Evolutionary conservation across 2,797 vertebrate species (phyloP).

Genomic region (Etheostoma nigrum): DNA sequence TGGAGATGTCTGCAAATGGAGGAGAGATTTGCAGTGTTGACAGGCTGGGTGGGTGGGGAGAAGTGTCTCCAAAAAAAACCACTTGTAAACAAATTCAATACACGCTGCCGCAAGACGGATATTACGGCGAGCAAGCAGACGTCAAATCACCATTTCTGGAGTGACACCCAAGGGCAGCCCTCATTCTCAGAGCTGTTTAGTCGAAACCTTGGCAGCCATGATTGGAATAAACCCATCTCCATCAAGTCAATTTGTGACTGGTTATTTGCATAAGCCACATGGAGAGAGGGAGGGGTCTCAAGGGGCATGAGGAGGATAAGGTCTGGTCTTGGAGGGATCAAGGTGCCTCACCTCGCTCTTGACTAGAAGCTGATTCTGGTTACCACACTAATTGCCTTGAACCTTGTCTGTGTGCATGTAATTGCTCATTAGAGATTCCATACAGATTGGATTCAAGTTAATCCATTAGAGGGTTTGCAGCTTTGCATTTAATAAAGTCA

Average conservation of each 20-base stretch:
- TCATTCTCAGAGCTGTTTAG: constrained; percentile 59
- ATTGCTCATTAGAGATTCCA: constrained; percentile 82
- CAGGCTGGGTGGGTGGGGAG: constrained; percentile 23
- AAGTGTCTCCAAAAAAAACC: constrained; percentile 17
- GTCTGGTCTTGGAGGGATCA: constrained; percentile 71
- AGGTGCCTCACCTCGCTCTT: constrained; percentile 70
- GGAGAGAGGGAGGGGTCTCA: constrained; percentile 50
- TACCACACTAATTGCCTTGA: constrained; percentile 76
- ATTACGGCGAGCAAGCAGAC: constrained; percentile 32
- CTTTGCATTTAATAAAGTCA: constrained; percentile 63
- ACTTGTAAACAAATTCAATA: constrained; percentile 69
- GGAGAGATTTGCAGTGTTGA: constrained; percentile 50
- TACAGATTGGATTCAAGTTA: constrained; percentile 74
- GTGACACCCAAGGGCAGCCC: constrained; percentile 53
- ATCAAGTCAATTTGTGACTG: constrained; percentile 74
- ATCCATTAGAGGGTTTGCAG: constrained; percentile 69
- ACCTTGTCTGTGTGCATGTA: constrained; percentile 66
- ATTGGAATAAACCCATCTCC: constrained; percentile 74
- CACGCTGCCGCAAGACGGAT: constrained; percentile 43
- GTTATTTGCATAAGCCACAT: constrained; percentile 72
- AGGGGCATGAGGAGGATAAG: constrained; percentile 54
- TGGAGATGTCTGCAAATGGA: constrained; percentile 46
- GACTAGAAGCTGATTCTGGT: constrained; percentile 71
- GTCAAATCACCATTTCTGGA: constrained; percentile 60
- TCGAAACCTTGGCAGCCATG: constrained; percentile 58